Conservation (phyloP, 2,888 invertebrate genomes). For the Diadegma fenestrale region DNA sequence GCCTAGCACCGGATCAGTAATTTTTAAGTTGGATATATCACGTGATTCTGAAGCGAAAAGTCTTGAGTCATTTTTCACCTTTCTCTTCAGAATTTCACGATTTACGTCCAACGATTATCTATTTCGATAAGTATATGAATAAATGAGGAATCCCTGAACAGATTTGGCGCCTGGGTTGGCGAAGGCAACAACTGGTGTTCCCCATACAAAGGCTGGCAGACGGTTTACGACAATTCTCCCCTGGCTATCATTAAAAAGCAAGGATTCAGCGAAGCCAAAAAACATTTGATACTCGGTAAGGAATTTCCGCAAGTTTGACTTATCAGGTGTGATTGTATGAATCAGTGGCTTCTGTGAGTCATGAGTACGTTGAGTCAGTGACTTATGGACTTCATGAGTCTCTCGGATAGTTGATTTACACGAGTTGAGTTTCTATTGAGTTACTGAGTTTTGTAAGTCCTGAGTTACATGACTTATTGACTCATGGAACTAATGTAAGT, state of each 20-base stretch:
- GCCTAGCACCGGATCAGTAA: background rate
- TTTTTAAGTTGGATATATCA: background rate
- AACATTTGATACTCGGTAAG: constrained; percentile 87
- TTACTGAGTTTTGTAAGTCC: background rate
- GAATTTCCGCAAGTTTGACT: background rate
- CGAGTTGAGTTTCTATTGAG: background rate
- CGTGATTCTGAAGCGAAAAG: background rate
- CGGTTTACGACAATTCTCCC: constrained; percentile 92
- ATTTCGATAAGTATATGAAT: background rate
- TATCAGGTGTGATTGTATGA: background rate
- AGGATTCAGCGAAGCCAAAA: constrained; percentile 84
- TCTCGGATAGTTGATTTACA: background rate
- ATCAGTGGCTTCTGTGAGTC: background rate
- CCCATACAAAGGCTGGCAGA: constrained; percentile 96
- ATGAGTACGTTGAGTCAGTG: background rate
- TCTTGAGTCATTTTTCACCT: background rate
- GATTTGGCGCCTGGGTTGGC: constrained; percentile 92
- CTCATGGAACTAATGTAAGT: background rate
- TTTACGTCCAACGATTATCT: background rate
- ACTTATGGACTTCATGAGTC: background rate
- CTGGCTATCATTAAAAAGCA: constrained; percentile 85
- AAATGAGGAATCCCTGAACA: constrained; percentile 65
- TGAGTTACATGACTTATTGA: background rate
- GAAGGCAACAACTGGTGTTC: constrained; percentile 96
- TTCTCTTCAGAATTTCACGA: background rate